Conservation (phyloP, 1,140 invertebrate species). For the Samia ricini region DNA sequence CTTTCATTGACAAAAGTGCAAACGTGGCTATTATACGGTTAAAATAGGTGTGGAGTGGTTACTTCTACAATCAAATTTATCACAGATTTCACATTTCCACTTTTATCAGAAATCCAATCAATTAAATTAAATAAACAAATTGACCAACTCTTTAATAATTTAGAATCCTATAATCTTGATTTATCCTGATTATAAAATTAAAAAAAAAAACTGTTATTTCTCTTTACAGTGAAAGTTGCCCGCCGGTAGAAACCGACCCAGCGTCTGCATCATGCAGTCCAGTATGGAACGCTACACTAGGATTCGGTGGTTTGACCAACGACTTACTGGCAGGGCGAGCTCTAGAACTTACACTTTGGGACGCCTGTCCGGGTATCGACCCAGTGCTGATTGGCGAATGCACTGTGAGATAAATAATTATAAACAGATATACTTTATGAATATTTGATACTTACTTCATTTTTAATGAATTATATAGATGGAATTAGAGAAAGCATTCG, state of each 20-base stretch:
- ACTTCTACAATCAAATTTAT: no score
- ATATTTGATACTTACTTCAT: not conserved
- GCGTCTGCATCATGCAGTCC: conserved; percentile 90
- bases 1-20: no score
- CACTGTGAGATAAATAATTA: conserved; percentile 79
- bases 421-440: not conserved
- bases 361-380: conserved; percentile 87
- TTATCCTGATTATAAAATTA: no score
- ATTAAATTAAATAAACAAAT: not conserved
- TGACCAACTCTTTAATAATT: no score
- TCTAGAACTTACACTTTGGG: conserved; percentile 93
- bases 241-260: conserved; percentile 87
- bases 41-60: no score
- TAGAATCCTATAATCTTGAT: no score
- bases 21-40: no score
- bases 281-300: conserved; percentile 93
- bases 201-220: conserved; percentile 5
- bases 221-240: conserved; percentile 81
- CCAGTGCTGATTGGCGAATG: conserved; percentile 91
- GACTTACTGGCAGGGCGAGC: conserved; percentile 88
- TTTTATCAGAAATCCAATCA: not conserved
- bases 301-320: conserved; percentile 86
- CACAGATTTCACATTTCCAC: no score
- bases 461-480: conserved; percentile 44
- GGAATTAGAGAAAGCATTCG: conserved; percentile 86